Conservation (phyloP, 92 coral and sea anemone genomes). For the Zoanthus gigantus region DNA sequence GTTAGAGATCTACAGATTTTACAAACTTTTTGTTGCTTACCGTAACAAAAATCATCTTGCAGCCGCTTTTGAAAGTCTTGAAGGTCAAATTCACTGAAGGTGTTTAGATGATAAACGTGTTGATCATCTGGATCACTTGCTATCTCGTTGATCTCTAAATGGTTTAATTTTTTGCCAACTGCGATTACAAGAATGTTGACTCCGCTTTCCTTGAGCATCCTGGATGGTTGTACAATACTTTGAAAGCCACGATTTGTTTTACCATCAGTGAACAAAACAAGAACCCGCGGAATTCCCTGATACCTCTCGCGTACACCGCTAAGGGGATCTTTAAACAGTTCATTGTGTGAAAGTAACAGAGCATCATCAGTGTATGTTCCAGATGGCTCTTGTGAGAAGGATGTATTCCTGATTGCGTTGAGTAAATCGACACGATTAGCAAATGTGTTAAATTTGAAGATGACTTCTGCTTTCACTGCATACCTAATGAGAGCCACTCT, state of each 20-base stretch:
- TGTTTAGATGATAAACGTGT: constrained; percentile 46
- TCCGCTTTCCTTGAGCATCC: constrained; percentile 56
- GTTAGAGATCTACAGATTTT: background rate
- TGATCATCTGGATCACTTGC: constrained; percentile 74
- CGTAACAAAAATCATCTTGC: constrained; percentile 71
- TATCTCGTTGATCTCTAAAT: constrained; percentile 55
- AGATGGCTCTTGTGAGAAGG: constrained; percentile 3
- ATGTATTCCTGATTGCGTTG: constrained; percentile 46
- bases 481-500: constrained; percentile 72
- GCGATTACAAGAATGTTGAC: constrained; percentile 73
- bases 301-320: constrained; percentile 65
- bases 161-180: constrained; percentile 44
- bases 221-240: constrained; percentile 53
- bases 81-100: constrained; percentile 14
- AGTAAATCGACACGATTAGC: constrained; percentile 54
- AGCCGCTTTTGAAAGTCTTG: constrained; percentile 42
- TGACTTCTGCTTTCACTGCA: constrained; percentile 42
- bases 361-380: constrained; percentile 67
- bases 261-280: constrained; percentile 77
- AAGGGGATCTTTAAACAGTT: constrained; percentile 46
- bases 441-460: constrained; percentile 61
- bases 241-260: constrained; percentile 49
- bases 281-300: constrained; percentile 66
- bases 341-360: constrained; percentile 38
- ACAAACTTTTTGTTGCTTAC: constrained; percentile 27